Conservation (phyloP, 1,140 invertebrate genomes). For the Coenobita brevimanus region DNA sequence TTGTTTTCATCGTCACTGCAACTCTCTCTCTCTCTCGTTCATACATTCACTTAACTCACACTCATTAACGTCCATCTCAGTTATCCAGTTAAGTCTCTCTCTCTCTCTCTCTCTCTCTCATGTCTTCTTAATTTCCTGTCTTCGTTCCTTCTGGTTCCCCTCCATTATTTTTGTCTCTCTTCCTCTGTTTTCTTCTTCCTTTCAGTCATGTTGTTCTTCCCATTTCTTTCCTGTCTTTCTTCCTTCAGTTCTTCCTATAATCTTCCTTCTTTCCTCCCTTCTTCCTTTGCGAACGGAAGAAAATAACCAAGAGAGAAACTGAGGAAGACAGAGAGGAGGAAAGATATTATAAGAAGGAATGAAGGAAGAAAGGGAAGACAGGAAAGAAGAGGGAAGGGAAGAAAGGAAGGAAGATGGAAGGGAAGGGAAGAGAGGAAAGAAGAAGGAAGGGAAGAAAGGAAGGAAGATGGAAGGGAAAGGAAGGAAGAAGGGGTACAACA, state of each 20-base stretch:
- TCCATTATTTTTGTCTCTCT: neutral
- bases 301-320: too few species aligned
- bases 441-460: neutral
- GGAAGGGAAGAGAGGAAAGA: neutral
- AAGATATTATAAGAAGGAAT: neutral
- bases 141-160: neutral
- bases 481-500: too few species aligned
- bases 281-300: too few species aligned
- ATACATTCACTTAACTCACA: neutral
- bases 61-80: neutral
- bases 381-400: too few species aligned
- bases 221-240: neutral
- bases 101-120: too few species aligned
- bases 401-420: too few species aligned
- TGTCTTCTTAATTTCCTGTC: neutral
- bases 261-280: neutral
- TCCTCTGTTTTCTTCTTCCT: neutral
- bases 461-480: too few species aligned
- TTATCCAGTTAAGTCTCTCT: neutral
- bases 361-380: too few species aligned
- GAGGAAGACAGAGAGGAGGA: neutral
- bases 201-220: neutral
- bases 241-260: neutral
- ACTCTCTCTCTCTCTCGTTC: neutral
- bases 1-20: too few species aligned